Evolutionary conservation across 2,113 vertebrate genomes (phyloP), one percentile per base, ranked within the genome.

Genomic region (Geococcyx californianus): DNA sequence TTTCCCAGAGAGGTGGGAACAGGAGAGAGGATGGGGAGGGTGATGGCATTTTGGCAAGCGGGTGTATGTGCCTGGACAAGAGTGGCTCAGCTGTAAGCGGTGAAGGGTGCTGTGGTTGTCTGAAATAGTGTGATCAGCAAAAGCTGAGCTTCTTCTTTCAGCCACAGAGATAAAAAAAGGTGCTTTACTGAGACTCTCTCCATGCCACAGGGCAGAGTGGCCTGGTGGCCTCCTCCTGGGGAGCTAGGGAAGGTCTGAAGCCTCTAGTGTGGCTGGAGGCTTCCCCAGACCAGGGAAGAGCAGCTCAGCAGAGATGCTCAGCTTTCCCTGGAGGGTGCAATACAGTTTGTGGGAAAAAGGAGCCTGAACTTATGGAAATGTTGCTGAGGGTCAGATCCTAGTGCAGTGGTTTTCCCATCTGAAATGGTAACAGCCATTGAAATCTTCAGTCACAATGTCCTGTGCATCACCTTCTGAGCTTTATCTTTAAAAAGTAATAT

Each of bases 61-160:
- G 38, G 33, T 70, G 63, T 49, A 78, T 38, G 38, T 1, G 19
- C 59, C 52, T 78, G 59, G 64, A 70, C 73, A 33, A 17, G 40
- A 31, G 45, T 1, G 7, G 64, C 78, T 84, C 47, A 16, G 76
- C 69, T 87, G 56, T 2, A 36, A 56, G 58, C 1, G 0, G 80
- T 34, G 87, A 8, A 81, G 76, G 40, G 56, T 87, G 86, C 90
- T 58, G 58, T 49, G 36, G 9, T 9, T 81, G 58, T 73, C 67
- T 84, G 58, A 62, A 94, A 91, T 12, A 20, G 21, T 63, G 44
- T 13, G 67, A 92, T 33, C 73, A 92, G 89, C 80, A 78, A 69
- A 79, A 69, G n/a, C 88, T 92, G 80, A 90, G 73, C 60, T 92
- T 67, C 74, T 88, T 82, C 49, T 69, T 72, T 83, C 64, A 80